Evolutionary conservation across 1,140 invertebrate genomes (phyloP).

Genomic region (Cyclargus thomasi): DNA sequence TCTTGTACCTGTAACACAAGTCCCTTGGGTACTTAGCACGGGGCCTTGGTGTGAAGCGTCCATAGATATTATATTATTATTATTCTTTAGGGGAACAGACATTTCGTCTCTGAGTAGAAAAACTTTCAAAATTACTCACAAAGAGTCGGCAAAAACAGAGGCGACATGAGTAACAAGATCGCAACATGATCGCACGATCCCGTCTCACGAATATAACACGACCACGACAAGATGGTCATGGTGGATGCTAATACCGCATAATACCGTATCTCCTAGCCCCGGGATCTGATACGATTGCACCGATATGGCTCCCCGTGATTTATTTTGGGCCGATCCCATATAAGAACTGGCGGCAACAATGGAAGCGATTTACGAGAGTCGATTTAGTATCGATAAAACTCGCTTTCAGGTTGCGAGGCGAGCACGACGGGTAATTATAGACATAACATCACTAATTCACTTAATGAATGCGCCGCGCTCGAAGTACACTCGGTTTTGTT

Average conservation of each 20-base stretch:
- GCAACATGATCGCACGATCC: constrained; percentile 48
- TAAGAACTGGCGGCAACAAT: constrained; percentile 66
- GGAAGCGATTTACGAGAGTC: constrained; percentile 64
- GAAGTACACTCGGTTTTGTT: background rate
- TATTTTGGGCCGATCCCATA: constrained; percentile 69
- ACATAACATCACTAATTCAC: constrained; percentile 17
- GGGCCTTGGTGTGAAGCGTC: too few species aligned
- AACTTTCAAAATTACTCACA: too few species aligned
- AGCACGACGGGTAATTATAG: constrained; percentile 24
- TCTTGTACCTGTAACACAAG: too few species aligned
- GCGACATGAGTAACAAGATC: constrained; percentile 44
- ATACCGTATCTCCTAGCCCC: constrained; percentile 56
- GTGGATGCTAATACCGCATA: constrained; percentile 67
- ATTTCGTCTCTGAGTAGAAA: too few species aligned
- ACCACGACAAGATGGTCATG: constrained; percentile 48
- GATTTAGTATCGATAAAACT: constrained; percentile 69
- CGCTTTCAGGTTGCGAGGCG: constrained; percentile 28
- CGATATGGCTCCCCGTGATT: constrained; percentile 71
- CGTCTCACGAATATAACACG: constrained; percentile 49
- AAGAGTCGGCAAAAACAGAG: constrained; percentile 16
- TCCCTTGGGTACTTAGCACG: too few species aligned
- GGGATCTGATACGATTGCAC: constrained; percentile 60
- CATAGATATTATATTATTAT: too few species aligned
- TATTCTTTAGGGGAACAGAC: too few species aligned
- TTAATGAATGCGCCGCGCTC: constrained; percentile 4